These are phyloP conservation scores for Calyptommatus sinebrachiatus DNA, from an alignment of 2,113 vertebrate species.

Conservation along the genomic window DNA sequence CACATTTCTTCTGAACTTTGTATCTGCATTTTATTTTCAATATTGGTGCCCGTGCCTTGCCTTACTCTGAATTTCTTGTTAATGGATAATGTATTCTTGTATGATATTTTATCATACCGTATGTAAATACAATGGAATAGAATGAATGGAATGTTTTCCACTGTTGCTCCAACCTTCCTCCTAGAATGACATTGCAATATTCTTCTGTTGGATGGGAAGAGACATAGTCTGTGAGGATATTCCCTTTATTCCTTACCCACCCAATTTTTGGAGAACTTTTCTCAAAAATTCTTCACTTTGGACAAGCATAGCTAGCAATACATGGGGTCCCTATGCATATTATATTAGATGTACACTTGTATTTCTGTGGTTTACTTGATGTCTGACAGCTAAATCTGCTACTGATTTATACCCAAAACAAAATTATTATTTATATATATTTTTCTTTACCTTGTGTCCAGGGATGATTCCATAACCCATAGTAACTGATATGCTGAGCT, in stretches of 20 bases:
- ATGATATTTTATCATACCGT: no score
- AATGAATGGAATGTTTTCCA: no score
- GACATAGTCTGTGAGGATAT: background rate
- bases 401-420: background rate
- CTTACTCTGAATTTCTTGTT: no score
- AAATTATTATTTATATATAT: background rate
- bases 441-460: background rate
- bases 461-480: background rate
- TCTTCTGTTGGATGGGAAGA: no score
- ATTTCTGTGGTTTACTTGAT: background rate
- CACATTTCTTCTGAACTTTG: no score
- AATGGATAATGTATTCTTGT: no score
- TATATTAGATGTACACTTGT: background rate
- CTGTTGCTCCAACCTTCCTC: background rate
- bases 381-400: background rate
- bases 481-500: background rate
- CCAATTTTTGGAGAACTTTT: background rate
- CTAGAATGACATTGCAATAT: background rate
- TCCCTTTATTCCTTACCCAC: no score
- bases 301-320: background rate
- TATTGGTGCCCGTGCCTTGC: no score
- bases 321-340: background rate
- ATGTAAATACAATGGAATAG: no score
- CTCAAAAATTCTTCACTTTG: background rate
- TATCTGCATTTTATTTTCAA: no score